phyloP scores from a whole-genome alignment of 1,140 invertebrate species.

The Neodiprion virginianus region DNA sequence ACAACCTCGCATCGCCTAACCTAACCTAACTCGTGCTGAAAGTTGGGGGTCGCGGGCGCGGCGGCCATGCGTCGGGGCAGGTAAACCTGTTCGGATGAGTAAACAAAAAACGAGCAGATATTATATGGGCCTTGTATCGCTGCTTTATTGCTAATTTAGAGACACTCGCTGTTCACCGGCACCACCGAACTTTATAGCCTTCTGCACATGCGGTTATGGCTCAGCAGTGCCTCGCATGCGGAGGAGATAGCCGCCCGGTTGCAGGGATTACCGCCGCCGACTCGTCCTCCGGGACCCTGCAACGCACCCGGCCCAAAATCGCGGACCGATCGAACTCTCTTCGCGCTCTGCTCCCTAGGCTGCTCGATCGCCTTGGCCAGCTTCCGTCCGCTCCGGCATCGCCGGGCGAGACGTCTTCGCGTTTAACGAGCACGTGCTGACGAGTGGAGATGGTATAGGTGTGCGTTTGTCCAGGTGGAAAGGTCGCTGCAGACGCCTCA shows the following conservation, averaged over 20 bases:
- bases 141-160: slow-evolving; percentile 61
- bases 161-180: slow-evolving; percentile 47
- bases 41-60: slow-evolving; percentile 52
- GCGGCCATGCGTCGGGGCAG: slow-evolving; percentile 41
- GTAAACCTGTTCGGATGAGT: slow-evolving; percentile 64
- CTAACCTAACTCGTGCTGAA: slow-evolving; percentile 56
- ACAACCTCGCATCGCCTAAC: neutral
- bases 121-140: slow-evolving; percentile 37
- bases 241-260: slow-evolving; percentile 17
- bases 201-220: slow-evolving; percentile 35
- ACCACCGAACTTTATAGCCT: slow-evolving; percentile 58
- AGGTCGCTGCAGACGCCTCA: too few species aligned
- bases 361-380: too few species aligned
- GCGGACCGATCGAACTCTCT: neutral
- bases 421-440: too few species aligned
- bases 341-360: too few species aligned
- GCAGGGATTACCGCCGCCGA: slow-evolving; percentile 27
- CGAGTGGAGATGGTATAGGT: too few species aligned
- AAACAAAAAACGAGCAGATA: slow-evolving; percentile 61
- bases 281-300: neutral
- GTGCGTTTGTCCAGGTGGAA: too few species aligned
- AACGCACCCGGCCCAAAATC: neutral
- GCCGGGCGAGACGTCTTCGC: too few species aligned
- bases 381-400: too few species aligned
- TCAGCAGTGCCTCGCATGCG: slow-evolving; percentile 29